Conservation (phyloP, 2,797 vertebrate genomes). For the Eulemur mongoz region DNA sequence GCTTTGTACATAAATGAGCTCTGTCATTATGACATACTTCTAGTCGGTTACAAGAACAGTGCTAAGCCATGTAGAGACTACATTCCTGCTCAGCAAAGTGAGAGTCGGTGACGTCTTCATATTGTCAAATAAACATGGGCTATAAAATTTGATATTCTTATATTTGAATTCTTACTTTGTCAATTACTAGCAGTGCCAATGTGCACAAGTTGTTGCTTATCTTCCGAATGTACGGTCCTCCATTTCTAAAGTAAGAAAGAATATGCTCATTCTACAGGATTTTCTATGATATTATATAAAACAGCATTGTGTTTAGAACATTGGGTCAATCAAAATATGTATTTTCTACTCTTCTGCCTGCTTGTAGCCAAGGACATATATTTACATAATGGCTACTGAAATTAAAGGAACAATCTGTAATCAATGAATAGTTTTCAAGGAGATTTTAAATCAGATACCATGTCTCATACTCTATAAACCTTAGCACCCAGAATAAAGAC, state of each 20-base stretch:
- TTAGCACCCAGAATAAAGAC: not conserved
- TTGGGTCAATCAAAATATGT: not conserved
- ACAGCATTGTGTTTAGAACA: not conserved
- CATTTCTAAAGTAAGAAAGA: not conserved
- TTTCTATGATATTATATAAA: not conserved
- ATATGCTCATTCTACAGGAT: not conserved
- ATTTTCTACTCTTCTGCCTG: not conserved
- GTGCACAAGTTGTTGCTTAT: not conserved
- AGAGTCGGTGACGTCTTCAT: not conserved
- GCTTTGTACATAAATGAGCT: not conserved
- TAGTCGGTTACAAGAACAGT: not conserved
- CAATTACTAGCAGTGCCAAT: not conserved
- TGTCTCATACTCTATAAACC: not conserved
- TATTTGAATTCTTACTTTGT: constrained; percentile 7
- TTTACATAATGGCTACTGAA: not conserved
- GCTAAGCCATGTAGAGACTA: not conserved
- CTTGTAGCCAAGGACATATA: not conserved
- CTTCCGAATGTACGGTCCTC: not conserved
- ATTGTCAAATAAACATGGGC: not conserved
- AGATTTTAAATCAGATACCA: not conserved
- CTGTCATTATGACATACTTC: not conserved
- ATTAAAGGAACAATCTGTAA: not conserved
- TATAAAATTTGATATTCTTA: not conserved
- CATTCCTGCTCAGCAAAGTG: not conserved
- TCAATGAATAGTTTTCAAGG: not conserved